Conservation (phyloP, 2,113 vertebrate species). For the Catharus minimus region DNA sequence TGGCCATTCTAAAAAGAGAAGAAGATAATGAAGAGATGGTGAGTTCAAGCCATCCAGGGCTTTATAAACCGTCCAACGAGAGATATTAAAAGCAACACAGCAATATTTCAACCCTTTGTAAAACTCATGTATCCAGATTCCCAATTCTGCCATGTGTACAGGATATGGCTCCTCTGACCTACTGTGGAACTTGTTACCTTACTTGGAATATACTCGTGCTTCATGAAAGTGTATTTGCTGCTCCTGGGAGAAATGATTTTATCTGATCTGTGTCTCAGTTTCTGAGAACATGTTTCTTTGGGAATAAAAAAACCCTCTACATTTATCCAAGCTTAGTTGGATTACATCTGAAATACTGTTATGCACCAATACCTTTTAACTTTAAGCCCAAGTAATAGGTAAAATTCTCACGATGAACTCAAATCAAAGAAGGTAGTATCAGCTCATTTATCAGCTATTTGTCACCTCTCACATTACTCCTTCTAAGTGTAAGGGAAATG, state of each 20-base stretch:
- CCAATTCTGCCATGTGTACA: background rate
- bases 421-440: background rate
- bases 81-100: background rate
- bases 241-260: background rate
- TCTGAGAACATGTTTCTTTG: background rate
- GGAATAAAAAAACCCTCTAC: background rate
- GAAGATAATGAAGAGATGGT: background rate
- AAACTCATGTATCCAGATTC: background rate
- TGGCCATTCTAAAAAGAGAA: constrained; percentile 86
- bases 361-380: background rate
- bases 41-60: background rate
- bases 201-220: background rate
- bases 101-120: background rate
- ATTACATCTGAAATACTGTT: background rate
- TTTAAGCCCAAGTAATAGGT: background rate
- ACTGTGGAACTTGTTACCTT: background rate
- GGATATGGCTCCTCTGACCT: background rate
- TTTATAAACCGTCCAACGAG: background rate
- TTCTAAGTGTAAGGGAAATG: background rate
- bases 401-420: background rate
- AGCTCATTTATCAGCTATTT: background rate
- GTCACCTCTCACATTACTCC: background rate
- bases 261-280: constrained; percentile 25
- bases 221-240: background rate
- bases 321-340: background rate